phyloP scores from a whole-genome alignment of 2,113 vertebrate species.

The Delphinapterus leucas region DNA sequence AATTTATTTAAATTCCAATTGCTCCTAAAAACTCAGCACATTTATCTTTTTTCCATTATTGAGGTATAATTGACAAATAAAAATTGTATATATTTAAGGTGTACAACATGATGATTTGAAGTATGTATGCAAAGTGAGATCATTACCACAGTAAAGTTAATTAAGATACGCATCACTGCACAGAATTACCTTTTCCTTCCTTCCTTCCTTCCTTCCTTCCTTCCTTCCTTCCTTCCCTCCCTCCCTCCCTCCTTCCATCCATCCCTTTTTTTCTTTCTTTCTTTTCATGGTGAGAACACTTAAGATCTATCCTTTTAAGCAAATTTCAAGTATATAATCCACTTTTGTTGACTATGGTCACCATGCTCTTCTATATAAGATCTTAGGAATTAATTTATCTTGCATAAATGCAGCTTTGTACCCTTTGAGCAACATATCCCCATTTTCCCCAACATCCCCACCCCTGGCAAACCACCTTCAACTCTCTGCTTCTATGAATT shows the following conservation, averaged over 20 bases:
- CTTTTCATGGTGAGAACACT: not conserved
- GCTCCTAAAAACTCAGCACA: not conserved
- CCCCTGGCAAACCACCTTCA: not conserved
- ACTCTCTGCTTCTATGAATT: not conserved
- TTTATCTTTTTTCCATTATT: not conserved
- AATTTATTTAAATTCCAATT: not conserved
- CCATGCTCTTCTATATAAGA: no score
- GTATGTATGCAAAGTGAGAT: not conserved
- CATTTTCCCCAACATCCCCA: not conserved
- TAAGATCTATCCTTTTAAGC: not conserved
- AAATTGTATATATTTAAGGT: not conserved
- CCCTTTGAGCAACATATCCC: not conserved
- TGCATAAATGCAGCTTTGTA: not conserved
- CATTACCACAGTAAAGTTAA: not conserved
- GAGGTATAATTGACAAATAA: not conserved
- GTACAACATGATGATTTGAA: not conserved
- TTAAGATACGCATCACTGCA: not conserved
- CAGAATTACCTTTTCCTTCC: not conserved
- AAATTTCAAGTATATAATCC: not conserved
- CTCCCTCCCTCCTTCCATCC: no score
- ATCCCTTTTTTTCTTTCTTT: fast-evolving
- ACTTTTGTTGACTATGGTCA: not conserved
- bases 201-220: not conserved
- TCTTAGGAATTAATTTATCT: not conserved
- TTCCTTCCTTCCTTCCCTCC: not conserved